A percentile compares a stretch with the other conserved stretches of the same genome.
Conservation (phyloP, 2,888 invertebrate genomes). For the Xiphydria camelus region DNA sequence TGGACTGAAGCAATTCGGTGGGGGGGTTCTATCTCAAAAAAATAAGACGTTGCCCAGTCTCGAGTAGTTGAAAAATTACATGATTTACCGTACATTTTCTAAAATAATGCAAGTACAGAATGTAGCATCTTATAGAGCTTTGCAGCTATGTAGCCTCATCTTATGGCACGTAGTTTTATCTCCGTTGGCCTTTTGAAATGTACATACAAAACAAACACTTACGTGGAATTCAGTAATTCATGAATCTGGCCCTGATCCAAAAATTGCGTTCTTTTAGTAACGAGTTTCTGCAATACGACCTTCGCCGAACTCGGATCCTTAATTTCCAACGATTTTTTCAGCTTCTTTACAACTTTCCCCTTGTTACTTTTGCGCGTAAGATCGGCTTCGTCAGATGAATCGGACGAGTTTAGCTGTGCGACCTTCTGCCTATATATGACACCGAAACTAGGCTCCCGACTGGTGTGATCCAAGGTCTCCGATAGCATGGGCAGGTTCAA, state of each 20-base stretch:
- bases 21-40: too few relatives aligned
- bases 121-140: too few relatives aligned
- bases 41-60: too few relatives aligned
- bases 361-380: conserved; percentile 18
- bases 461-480: background rate
- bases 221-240: conserved; percentile 6
- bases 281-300: conserved; percentile 46
- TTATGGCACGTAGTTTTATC: too few relatives aligned
- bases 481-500: background rate
- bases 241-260: background rate
- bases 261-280: conserved; percentile 15
- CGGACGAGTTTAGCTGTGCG: background rate
- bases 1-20: too few relatives aligned
- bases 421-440: background rate
- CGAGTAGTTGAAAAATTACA: too few relatives aligned
- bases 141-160: too few relatives aligned
- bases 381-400: conserved; percentile 10
- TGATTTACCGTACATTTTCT: too few relatives aligned
- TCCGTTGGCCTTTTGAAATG: too few relatives aligned
- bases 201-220: too few relatives aligned
- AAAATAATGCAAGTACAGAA: too few relatives aligned
- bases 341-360: conserved; percentile 16
- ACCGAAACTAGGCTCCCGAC: too few relatives aligned
- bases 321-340: conserved; percentile 3
- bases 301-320: conserved; percentile 48